Conservation (phyloP, 2,888 invertebrate genomes). For the Nasonovia ribisnigri region DNA sequence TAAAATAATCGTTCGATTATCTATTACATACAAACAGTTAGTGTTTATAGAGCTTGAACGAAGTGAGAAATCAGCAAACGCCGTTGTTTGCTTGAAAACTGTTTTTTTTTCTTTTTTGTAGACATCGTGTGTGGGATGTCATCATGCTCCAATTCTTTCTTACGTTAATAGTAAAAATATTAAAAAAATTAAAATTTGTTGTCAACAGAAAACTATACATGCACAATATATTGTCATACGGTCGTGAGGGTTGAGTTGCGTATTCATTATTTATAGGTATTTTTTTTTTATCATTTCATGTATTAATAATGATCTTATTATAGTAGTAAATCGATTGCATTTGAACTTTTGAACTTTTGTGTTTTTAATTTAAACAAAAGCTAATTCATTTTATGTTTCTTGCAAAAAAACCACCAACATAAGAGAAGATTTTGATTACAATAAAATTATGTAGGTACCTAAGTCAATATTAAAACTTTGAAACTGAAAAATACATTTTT, state of each 20-base stretch:
- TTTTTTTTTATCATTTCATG: conserved; percentile 3
- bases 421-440: neutral
- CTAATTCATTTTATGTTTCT: neutral
- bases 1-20: neutral
- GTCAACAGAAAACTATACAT: neutral
- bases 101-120: neutral
- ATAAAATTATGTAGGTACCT: neutral
- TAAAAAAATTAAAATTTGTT: neutral
- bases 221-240: neutral
- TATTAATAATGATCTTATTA: conserved; percentile 4
- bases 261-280: neutral
- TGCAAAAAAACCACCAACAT: neutral
- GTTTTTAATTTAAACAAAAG: neutral
- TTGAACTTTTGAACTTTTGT: conserved; percentile 1
- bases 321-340: neutral
- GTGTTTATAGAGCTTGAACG: neutral
- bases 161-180: neutral
- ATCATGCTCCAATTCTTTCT: conserved; percentile 1
- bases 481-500: neutral
- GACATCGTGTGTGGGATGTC: neutral
- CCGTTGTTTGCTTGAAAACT: neutral
- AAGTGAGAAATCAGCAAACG: neutral
- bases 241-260: neutral
- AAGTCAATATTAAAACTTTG: neutral
- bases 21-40: neutral